These are phyloP conservation scores for Orchesella flavescens DNA, from an alignment of 2,888 invertebrate genomes.

Conservation along the genomic window DNA sequence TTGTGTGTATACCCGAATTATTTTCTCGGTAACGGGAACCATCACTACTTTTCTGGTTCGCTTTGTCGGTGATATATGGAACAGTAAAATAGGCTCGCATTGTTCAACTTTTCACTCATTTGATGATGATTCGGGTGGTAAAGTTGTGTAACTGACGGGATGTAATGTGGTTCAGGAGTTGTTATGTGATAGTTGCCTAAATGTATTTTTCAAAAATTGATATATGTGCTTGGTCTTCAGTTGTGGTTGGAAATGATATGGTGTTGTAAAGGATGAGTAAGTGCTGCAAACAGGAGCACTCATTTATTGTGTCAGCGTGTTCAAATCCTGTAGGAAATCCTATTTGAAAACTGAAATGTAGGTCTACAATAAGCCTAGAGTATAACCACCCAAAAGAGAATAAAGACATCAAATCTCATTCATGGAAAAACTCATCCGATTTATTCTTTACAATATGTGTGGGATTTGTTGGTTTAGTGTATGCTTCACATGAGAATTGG, in stretches of 20 bases:
- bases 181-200: background rate
- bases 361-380: no score
- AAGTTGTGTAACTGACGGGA: background rate
- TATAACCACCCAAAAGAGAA: no score
- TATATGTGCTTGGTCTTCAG: background rate
- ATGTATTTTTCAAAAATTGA: background rate
- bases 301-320: no score
- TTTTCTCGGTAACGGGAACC: background rate
- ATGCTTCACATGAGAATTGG: no score
- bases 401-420: no score
- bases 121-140: background rate
- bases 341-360: no score
- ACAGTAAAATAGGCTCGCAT: background rate
- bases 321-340: no score
- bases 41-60: constrained; percentile 19
- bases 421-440: no score
- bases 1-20: background rate
- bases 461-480: no score
- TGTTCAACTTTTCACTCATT: constrained; percentile 8
- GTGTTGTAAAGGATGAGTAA: no score
- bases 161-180: constrained; percentile 4
- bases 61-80: constrained; percentile 24
- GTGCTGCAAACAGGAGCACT: no score
- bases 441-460: no score
- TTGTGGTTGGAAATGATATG: background rate